Percentiles rank a stretch among this genome's conserved stretches.
phyloP scores from a whole-genome alignment of 1,140 invertebrate species.

The Apis cerana region DNA sequence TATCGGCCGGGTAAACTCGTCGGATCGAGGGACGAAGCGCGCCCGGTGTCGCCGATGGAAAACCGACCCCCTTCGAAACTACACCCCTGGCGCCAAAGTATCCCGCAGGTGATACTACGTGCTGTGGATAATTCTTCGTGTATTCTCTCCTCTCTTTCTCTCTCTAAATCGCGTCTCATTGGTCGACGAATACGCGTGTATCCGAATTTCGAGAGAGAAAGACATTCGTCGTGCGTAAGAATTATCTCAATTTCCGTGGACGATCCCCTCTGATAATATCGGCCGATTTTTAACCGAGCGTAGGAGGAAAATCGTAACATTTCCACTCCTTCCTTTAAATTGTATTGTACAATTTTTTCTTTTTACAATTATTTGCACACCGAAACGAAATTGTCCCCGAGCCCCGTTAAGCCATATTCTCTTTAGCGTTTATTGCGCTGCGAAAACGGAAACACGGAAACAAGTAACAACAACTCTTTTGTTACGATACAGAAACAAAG shows the following conservation, averaged over 20 bases:
- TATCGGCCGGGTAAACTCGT: slow-evolving; percentile 61
- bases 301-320: no score
- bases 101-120: not conserved
- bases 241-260: slow-evolving; percentile 30
- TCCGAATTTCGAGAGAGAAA: not conserved
- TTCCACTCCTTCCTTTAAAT: no score
- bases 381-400: no score
- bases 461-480: no score
- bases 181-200: slow-evolving; percentile 11
- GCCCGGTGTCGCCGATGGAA: slow-evolving; percentile 45
- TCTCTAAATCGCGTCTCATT: not conserved
- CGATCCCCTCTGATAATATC: slow-evolving; percentile 2
- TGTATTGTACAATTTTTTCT: no score
- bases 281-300: not conserved
- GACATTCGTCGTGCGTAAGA: not conserved
- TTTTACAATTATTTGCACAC: no score
- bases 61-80: slow-evolving; percentile 17
- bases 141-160: not conserved
- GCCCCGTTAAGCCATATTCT: no score
- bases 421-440: no score
- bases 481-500: no score
- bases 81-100: not conserved
- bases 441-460: no score
- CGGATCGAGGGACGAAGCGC: slow-evolving; percentile 7
- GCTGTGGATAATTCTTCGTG: no score